Conservation (phyloP, 1,140 invertebrate genomes). For the Drosophila tristis region DNA sequence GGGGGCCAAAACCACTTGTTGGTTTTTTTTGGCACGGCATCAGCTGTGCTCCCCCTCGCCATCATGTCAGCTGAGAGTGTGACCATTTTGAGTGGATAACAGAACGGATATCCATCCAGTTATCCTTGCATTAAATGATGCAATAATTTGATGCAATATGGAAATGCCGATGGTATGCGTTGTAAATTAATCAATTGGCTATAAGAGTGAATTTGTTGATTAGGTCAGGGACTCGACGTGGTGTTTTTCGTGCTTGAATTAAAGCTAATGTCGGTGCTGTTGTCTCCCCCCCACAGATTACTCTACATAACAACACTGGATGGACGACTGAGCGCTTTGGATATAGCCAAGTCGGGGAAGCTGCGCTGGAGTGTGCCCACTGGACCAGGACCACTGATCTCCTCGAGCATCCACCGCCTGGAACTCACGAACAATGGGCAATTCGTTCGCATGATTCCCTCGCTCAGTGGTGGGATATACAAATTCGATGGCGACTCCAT, state of each 20-base stretch:
- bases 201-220: constrained; percentile 14
- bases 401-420: constrained; percentile 92
- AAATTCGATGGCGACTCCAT: constrained; percentile 95
- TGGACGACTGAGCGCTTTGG: constrained; percentile 92
- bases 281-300: constrained; percentile 85
- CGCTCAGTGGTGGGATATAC: constrained; percentile 94
- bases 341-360: constrained; percentile 88
- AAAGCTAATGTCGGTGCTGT: not conserved
- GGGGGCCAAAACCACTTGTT: constrained; percentile 44
- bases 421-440: constrained; percentile 94
- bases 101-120: not conserved
- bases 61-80: constrained; percentile 19
- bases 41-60: constrained; percentile 13
- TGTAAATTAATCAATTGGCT: constrained; percentile 1
- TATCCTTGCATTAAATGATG: constrained; percentile 23
- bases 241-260: no score
- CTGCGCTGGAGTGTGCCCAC: constrained; percentile 91
- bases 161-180: not conserved
- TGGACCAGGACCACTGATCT: constrained; percentile 89
- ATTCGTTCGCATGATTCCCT: constrained; percentile 94
- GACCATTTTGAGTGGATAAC: constrained; percentile 1
- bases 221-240: constrained; percentile 1
- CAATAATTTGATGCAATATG: not conserved
- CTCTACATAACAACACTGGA: constrained; percentile 95
- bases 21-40: constrained; percentile 22